Conservation (phyloP, 2,113 vertebrate genomes). For the Colius striatus region DNA sequence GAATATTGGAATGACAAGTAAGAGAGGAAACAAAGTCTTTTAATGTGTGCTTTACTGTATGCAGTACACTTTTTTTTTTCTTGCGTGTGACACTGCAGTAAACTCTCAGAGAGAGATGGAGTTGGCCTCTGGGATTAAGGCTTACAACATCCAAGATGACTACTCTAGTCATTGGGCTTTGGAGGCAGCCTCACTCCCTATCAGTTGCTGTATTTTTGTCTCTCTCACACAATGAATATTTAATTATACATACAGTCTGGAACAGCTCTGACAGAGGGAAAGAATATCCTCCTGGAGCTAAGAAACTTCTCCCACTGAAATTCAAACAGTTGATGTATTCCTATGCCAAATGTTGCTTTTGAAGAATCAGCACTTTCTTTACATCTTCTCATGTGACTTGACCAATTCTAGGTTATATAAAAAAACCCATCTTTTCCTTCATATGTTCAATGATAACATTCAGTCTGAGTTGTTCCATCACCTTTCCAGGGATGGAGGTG, state of each 20-base stretch:
- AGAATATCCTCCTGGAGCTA: neutral
- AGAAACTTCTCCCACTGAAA: neutral
- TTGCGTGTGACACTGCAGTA: rapidly evolving
- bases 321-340: neutral
- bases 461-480: no score
- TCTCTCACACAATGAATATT: neutral
- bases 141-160: neutral
- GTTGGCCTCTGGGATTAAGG: neutral
- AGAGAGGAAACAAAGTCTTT: neutral
- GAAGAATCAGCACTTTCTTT: neutral
- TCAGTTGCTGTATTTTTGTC: neutral
- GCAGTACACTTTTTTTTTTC: neutral
- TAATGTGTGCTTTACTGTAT: neutral
- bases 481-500: no score
- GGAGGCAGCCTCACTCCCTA: neutral
- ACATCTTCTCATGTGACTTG: neutral
- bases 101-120: neutral
- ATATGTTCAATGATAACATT: no score
- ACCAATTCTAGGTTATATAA: neutral
- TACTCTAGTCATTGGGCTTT: neutral
- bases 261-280: neutral
- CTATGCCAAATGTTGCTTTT: neutral
- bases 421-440: no score
- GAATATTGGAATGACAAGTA: neutral
- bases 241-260: neutral